A percentile compares a stretch with the other conserved stretches of the same genome.
Evolutionary conservation across 2,113 vertebrate genomes (phyloP).

Genomic region (Turnix velox): DNA sequence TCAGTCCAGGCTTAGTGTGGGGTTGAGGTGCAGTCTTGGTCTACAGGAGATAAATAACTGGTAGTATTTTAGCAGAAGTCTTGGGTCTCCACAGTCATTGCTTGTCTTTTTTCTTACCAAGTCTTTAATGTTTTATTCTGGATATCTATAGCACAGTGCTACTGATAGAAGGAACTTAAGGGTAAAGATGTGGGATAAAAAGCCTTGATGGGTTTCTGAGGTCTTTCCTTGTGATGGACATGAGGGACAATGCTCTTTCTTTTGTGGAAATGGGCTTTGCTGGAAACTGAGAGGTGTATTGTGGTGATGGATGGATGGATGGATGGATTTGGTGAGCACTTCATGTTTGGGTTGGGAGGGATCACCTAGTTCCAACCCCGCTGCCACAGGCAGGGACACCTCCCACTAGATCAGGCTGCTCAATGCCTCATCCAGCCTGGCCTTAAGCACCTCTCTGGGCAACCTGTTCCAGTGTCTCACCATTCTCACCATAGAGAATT

Average conservation of each 20-base stretch:
- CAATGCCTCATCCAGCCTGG: too few relatives aligned
- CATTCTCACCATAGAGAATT: too few relatives aligned
- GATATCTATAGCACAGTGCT: conserved; percentile 24
- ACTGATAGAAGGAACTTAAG: conserved; percentile 60
- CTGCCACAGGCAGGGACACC: too few relatives aligned
- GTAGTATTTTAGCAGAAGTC: conserved; percentile 61
- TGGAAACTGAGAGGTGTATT: background rate
- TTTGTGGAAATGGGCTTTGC: background rate
- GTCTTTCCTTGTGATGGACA: background rate
- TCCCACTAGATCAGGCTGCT: too few relatives aligned
- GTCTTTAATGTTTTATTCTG: conserved; percentile 65
- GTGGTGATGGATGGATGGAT: background rate
- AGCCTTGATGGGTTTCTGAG: background rate
- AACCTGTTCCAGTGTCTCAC: too few relatives aligned
- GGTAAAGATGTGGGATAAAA: conserved; percentile 2
- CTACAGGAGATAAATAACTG: conserved; percentile 69
- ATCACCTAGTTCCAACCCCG: too few relatives aligned
- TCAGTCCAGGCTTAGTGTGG: background rate
- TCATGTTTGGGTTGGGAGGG: too few relatives aligned
- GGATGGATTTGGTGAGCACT: background rate
- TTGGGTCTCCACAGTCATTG: conserved; percentile 60
- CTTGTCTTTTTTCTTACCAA: conserved; percentile 63
- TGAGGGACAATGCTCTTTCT: background rate
- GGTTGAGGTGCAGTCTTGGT: conserved; percentile 57
- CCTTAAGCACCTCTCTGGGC: too few relatives aligned